Base-by-base conservation (phyloP, 2,888 invertebrate species). In the Volucella inflata region DNA sequence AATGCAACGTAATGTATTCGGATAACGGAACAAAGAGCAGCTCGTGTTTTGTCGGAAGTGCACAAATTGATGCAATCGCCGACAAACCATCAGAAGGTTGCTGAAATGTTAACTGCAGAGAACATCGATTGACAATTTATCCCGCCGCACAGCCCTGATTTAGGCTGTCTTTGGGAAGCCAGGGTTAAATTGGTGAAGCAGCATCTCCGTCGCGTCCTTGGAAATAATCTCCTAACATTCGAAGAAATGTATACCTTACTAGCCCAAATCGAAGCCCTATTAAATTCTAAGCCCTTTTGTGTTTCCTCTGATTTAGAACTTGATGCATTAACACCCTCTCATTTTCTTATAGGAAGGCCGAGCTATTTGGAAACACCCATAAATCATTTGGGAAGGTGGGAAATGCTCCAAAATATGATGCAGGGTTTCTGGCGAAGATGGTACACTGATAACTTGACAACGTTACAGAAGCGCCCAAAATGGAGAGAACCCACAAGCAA, bases 241-340 rank as follows among this genome's bases (percentile, higher is more conserved):
- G 81, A 81, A 62, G 81, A 87, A 81, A 67, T 78, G 72, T 74
- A 42, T 64, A 81, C 71, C 1, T 12, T 88, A 6, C 57, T 87
- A 16, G 76, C 87, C 4, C 87, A 87, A 60, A 67, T 87, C n/a
- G 81, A 88, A 76, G 80, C 80, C 30, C 65, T 80, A n/a, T 57
- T 77, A 9, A 79, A 75, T 48, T 74, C 55, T n/a, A 53, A 70
- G 16, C 84, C 80, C 8, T 44, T 85, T 38, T 79, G 74, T 12
- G n/a, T n/a, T n/a, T n/a, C n/a, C n/a, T n/a, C n/a, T n/a, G n/a
- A n/a, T n/a, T n/a, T n/a, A n/a, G n/a, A n/a, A n/a, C n/a, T n/a
- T n/a, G n/a, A n/a, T n/a, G n/a, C n/a, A n/a, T n/a, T 75, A 30
- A 85, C 62, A 10, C 62, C 71, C 12, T 59, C 85, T 38, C 74